Conservation (phyloP, 2,113 vertebrate genomes). For the Nesogale talazaci region DNA sequence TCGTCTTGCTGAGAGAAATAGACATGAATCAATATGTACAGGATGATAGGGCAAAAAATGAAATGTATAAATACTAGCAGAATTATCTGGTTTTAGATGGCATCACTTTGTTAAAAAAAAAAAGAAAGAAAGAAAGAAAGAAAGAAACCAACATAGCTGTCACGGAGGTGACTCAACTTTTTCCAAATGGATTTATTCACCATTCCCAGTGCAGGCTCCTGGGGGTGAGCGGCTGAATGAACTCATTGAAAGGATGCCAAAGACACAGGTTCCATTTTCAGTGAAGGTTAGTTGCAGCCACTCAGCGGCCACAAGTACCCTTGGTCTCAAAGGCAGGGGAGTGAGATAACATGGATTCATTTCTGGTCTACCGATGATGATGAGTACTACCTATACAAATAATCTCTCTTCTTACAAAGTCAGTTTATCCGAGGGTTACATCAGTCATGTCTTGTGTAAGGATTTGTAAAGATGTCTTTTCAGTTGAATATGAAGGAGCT, state of each 20-base stretch:
- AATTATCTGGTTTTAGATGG: constrained; percentile 25
- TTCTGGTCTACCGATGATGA: neutral
- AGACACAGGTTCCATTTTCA: neutral
- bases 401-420: neutral
- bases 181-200: constrained; percentile 39
- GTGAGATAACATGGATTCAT: constrained; percentile 1
- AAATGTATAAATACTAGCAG: constrained; percentile 51
- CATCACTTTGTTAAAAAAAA: neutral
- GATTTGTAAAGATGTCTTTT: neutral
- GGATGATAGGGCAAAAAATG: neutral
- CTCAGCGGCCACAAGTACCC: neutral
- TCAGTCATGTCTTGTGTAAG: no score
- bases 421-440: constrained; percentile 28
- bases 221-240: constrained; percentile 1
- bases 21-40: constrained; percentile 21
- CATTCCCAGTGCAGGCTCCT: constrained; percentile 6
- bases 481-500: constrained; percentile 9
- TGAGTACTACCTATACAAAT: neutral
- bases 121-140: neutral
- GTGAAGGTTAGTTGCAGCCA: constrained; percentile 21
- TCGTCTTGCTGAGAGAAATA: constrained; percentile 7
- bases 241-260: constrained; percentile 45
- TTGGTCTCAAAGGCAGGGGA: constrained; percentile 34
- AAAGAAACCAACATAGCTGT: constrained; percentile 13
- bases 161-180: constrained; percentile 30